Evolutionary conservation across 2,888 invertebrate genomes (phyloP).

Genomic region (Hybos culiciformis): DNA sequence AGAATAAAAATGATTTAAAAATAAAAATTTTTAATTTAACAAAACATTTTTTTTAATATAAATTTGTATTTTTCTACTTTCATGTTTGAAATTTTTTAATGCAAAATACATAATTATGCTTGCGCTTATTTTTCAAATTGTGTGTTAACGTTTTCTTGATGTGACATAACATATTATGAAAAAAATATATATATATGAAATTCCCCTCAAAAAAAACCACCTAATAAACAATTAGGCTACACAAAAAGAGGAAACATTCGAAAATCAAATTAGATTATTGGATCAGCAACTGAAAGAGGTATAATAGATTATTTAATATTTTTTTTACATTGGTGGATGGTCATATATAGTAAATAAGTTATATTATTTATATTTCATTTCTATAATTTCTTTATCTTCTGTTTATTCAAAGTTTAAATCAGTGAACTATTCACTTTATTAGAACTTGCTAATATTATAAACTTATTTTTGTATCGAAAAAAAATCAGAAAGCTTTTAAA

Average conservation of each 20-base stretch:
- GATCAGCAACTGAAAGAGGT: conserved; percentile 89
- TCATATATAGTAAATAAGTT: conserved; percentile 25
- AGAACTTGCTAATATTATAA: no score
- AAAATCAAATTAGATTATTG: conserved; percentile 79
- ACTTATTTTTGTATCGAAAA: no score
- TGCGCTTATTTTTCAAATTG: no score
- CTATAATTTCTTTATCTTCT: no score
- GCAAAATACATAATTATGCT: no score
- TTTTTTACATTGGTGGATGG: conserved; percentile 22
- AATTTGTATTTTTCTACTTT: conserved; percentile 3
- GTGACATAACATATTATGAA: conserved; percentile 9
- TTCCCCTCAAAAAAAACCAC: background rate
- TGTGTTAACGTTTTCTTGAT: background rate
- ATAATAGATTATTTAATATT: conserved; percentile 29
- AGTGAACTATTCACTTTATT: no score
- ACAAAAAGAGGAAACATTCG: conserved; percentile 88
- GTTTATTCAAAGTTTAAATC: no score
- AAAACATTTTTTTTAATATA: background rate
- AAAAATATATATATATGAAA: conserved; percentile 9
- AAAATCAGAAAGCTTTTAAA: no score
- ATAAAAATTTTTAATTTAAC: background rate
- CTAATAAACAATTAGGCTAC: conserved; percentile 52
- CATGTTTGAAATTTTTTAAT: no score
- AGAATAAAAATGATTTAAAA: background rate
- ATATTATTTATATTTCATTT: no score